phyloP scores from a whole-genome alignment of 2,888 invertebrate genomes.

The Caenorhabditis wallacei region DNA sequence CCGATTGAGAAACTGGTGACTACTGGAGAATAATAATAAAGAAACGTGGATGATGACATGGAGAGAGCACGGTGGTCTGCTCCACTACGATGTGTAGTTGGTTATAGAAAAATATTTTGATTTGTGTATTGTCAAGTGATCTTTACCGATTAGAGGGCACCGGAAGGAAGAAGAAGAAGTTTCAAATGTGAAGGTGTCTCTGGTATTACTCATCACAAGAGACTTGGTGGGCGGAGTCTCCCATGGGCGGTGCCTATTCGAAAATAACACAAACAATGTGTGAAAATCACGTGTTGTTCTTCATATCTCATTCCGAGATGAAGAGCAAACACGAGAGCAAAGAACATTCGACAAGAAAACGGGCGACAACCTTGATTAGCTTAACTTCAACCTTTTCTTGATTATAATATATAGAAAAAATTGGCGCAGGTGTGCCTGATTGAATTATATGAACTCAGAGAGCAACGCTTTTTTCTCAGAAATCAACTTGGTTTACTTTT shows the following conservation, averaged over 20 bases:
- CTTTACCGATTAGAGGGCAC: constrained; percentile 2
- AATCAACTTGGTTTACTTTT: too few species aligned
- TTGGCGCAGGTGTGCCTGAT: too few species aligned
- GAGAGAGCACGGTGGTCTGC: constrained; percentile 18
- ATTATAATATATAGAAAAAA: too few species aligned
- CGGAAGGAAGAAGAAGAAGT: too few species aligned
- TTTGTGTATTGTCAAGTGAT: constrained; percentile 13
- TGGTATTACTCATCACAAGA: too few species aligned
- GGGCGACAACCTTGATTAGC: not conserved
- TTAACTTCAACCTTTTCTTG: too few species aligned
- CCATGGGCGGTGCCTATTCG: too few species aligned
- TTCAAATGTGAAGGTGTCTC: too few species aligned
- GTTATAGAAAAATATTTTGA: constrained; percentile 6
- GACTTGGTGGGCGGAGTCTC: not conserved
- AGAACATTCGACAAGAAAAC: constrained; percentile 28
- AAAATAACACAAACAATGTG: not conserved
- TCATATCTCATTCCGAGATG: not conserved
- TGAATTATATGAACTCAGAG: too few species aligned
- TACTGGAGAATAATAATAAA: not conserved
- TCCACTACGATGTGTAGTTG: constrained; percentile 46
- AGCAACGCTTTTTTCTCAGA: too few species aligned
- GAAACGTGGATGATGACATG: not conserved
- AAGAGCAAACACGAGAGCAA: constrained; percentile 2
- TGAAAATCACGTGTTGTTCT: constrained; percentile 11
- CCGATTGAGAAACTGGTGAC: not conserved